Evolutionary conservation across 2,113 vertebrate genomes (phyloP).

Genomic region (Willisornis vidua): DNA sequence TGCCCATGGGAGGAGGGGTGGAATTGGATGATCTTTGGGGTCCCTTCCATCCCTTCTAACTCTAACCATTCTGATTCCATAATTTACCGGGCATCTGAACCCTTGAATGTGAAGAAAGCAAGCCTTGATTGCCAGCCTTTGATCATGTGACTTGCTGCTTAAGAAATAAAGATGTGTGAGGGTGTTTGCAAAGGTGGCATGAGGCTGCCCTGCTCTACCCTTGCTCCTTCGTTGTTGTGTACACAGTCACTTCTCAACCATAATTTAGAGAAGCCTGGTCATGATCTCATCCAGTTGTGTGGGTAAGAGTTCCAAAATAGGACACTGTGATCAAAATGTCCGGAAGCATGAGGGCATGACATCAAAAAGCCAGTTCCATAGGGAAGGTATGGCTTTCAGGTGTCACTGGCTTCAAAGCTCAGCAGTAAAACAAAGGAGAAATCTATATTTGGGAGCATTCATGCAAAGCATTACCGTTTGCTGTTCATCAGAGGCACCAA

Average conservation of each 20-base stretch:
- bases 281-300: not conserved
- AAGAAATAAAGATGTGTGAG: not conserved
- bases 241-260: not conserved
- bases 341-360: not conserved
- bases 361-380: not conserved
- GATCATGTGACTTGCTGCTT: not conserved
- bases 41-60: not conserved
- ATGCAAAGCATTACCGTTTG: slow-evolving; percentile 20
- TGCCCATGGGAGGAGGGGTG: not conserved
- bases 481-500: slow-evolving; percentile 1
- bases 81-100: not conserved
- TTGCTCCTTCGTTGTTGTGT: not conserved
- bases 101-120: not conserved
- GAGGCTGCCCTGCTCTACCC: not conserved
- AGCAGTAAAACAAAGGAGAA: slow-evolving; percentile 21
- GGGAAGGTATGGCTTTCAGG: not conserved
- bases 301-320: not conserved
- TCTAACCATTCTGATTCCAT: not conserved
- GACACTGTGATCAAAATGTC: not conserved
- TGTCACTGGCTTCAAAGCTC: not conserved
- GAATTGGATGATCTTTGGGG: not conserved
- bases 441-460: not conserved
- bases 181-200: not conserved
- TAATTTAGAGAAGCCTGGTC: not conserved
- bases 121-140: not conserved